A percentile compares a stretch with the other conserved stretches of the same genome.
Evolutionary conservation across 2,113 vertebrate genomes (phyloP).

Genomic region (Scophthalmus maximus): DNA sequence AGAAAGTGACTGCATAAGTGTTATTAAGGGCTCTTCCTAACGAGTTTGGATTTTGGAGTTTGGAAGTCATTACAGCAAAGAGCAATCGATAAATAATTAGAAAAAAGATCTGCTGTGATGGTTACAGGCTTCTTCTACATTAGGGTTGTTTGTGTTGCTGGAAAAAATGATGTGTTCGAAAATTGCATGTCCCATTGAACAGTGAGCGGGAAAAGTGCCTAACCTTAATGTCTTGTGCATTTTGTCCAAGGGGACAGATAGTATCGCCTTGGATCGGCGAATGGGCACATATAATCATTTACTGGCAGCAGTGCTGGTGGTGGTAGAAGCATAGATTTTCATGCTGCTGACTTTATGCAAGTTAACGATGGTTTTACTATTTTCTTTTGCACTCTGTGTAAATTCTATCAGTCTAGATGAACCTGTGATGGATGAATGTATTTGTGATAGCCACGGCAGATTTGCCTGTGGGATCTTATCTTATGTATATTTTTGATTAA

Average conservation of each 20-base stretch:
- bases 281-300: neutral
- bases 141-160: conserved; percentile 1
- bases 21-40: conserved; percentile 26
- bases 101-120: conserved; percentile 2
- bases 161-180: neutral
- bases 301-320: conserved; percentile 6
- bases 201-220: neutral
- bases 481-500: too few relatives aligned
- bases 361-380: conserved; percentile 15
- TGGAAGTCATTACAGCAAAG: conserved; percentile 37
- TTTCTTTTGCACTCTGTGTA: too few relatives aligned
- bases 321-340: conserved; percentile 5
- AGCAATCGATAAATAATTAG: conserved; percentile 57
- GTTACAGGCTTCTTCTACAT: conserved; percentile 9
- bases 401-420: too few relatives aligned
- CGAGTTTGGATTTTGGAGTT: conserved; percentile 25
- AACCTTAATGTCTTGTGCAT: neutral
- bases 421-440: too few relatives aligned
- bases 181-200: neutral
- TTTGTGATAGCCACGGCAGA: too few relatives aligned
- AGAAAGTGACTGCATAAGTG: conserved; percentile 5
- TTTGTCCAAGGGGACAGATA: conserved; percentile 9
- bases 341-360: neutral
- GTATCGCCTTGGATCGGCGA: neutral
- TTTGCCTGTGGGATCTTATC: too few relatives aligned